Conservation (phyloP, 30 jellyfish, hydroid and myxozoan genomes). For the Aurelia sp. region DNA sequence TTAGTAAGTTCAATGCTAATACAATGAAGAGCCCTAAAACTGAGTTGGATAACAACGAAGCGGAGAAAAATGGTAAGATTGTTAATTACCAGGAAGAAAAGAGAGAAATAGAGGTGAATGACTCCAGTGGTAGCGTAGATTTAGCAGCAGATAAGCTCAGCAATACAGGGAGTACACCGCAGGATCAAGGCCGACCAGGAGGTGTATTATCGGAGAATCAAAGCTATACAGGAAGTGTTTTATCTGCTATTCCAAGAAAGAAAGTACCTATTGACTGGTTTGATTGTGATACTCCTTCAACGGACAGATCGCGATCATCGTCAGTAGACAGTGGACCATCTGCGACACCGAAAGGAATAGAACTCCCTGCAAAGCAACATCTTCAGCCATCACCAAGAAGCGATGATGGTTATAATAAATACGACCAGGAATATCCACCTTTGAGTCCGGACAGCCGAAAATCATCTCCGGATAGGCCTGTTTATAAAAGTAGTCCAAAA, state of each 20-base stretch:
- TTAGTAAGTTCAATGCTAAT: too few species aligned
- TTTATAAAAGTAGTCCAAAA: neutral
- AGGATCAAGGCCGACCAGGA: neutral
- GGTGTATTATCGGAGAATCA: too few species aligned
- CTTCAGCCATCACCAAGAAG: neutral
- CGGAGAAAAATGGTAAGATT: too few species aligned
- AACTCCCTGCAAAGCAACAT: neutral
- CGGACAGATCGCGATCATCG: conserved; percentile 53
- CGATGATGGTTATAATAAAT: neutral
- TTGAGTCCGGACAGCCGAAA: conserved; percentile 38
- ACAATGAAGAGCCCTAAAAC: too few species aligned
- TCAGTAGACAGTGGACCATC: conserved; percentile 20
- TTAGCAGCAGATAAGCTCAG: neutral
- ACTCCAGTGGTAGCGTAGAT: too few species aligned
- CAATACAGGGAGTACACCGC: neutral
- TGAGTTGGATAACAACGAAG: too few species aligned
- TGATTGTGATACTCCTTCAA: conserved; percentile 35
- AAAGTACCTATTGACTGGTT: conserved; percentile 42
- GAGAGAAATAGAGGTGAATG: too few species aligned
- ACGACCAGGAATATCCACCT: conserved; percentile 53
- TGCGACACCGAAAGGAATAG: neutral
- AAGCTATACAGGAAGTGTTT: neutral
- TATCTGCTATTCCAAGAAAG: conserved; percentile 3
- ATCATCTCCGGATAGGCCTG: conserved; percentile 3
- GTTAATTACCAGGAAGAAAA: too few species aligned